phyloP scores from a whole-genome alignment of 2,888 invertebrate genomes.

The Terebella lapidaria region DNA sequence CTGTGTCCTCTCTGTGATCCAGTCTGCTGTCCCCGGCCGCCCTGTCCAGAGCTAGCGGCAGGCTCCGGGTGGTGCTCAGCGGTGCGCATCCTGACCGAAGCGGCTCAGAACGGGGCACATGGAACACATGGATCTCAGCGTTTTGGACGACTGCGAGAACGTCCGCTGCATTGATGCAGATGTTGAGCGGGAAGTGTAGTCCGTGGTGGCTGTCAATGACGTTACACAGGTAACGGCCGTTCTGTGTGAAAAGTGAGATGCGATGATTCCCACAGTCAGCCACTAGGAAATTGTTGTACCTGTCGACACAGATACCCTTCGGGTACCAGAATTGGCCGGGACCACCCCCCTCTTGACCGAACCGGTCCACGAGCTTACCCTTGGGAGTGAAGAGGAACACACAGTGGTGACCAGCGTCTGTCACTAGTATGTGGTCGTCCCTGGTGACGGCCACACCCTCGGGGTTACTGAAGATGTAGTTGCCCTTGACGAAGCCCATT shows the following conservation, averaged over 20 bases:
- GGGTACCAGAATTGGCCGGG: conserved; percentile 3
- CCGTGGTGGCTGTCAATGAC: neutral
- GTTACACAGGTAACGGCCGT: neutral
- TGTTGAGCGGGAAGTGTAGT: neutral
- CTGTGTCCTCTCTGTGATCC: too few relatives aligned
- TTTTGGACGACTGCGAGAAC: neutral
- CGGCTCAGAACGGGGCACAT: neutral
- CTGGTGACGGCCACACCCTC: neutral
- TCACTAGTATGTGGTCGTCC: conserved; percentile 1
- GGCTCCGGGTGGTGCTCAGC: too few relatives aligned
- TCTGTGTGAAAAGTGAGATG: neutral
- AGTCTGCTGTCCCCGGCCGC: too few relatives aligned
- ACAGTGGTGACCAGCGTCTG: conserved; percentile 8
- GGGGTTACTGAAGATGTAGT: conserved; percentile 4
- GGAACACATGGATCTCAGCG: neutral
- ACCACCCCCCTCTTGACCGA: conserved; percentile 1
- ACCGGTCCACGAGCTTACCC: neutral
- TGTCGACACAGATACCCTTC: neutral
- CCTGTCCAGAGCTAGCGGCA: too few relatives aligned
- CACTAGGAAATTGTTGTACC: neutral
- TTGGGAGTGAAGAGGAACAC: neutral
- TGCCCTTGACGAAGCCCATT: neutral
- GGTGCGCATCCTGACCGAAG: too few relatives aligned
- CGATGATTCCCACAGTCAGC: conserved; percentile 11
- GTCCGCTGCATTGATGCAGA: neutral